phyloP scores from a whole-genome alignment of 2,113 vertebrate genomes.

The Nicator chloris region DNA sequence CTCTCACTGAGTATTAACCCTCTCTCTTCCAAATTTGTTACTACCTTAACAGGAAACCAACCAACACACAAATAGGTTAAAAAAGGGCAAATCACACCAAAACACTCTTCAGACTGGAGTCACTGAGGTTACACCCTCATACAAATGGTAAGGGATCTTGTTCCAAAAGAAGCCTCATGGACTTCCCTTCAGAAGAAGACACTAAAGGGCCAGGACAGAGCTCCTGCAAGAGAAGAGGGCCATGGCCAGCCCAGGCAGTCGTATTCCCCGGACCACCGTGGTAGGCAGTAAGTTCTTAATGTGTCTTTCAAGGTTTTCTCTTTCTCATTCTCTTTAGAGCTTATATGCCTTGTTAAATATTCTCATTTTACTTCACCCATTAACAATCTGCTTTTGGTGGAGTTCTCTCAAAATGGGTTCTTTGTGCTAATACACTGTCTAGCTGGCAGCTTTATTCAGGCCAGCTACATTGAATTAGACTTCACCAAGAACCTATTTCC shows the following conservation, averaged over 20 bases:
- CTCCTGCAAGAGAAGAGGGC: neutral
- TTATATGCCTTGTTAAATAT: neutral
- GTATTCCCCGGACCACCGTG: neutral
- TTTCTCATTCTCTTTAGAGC: neutral
- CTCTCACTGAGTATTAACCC: neutral
- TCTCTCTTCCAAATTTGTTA: neutral
- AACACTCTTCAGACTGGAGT: neutral
- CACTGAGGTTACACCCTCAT: neutral
- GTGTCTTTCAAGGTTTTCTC: neutral
- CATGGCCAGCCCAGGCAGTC: neutral
- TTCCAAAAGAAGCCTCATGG: neutral
- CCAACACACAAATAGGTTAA: neutral
- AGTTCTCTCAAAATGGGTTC: neutral
- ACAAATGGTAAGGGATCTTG: neutral
- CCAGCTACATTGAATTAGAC: neutral
- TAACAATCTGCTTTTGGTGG: neutral
- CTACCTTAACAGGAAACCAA: neutral
- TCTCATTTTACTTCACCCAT: neutral
- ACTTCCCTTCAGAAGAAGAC: neutral
- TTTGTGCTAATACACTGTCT: neutral
- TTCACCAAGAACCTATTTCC: neutral
- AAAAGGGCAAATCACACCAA: neutral
- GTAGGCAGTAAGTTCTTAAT: neutral
- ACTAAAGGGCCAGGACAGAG: neutral
- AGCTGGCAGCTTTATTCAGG: neutral